Base-by-base conservation (phyloP, 2,888 invertebrate genomes). In the Phasia obesa region DNA sequence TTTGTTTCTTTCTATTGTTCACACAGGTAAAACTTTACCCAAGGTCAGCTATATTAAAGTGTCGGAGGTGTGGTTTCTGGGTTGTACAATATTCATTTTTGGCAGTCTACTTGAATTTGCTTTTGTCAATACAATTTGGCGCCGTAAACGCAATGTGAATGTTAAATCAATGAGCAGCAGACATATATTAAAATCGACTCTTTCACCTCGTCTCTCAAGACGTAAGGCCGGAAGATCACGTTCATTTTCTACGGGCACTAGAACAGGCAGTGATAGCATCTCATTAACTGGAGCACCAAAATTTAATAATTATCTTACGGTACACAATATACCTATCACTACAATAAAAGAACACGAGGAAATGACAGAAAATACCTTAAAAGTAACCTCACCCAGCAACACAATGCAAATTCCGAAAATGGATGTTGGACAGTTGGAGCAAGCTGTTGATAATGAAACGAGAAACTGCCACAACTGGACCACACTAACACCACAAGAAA, bases 41-140 rank as follows among this genome's bases (percentile, higher is more conserved):
- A 97, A 97, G 91, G 97, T 97, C 23, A 97, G 97, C 2, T 97
- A 97, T 88, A 96, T 97, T 82, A 97, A 97, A 91, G 96, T 96
- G 2, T 96, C 96, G 84, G 97, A 97, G 91, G 95, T 97, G 82
- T 97, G 97, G 97, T 97, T 97, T 90, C 92, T 97, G 71, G 96
- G 95, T 5, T 97, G 97, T 88, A 95, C 95, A 1, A 94, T 95
- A 55, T 97, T 97, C 88, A 96, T 97, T 85, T 97, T 97, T 90
- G 95, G 95, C 19, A 96, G 96, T 13, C 93, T 97, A 88, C 95
- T 96, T 0, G 97, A 97, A 90, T 97, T 97, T 88, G 97, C 97
- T 5, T 97, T 97, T 88, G 97, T 97, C 53, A 97, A 97, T 89
- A 96, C 96, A 7, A 97, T 97, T 88, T 97, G 96, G 94, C 93